Conservation (phyloP, 1,140 invertebrate genomes). For the Branchinecta lynchi region DNA sequence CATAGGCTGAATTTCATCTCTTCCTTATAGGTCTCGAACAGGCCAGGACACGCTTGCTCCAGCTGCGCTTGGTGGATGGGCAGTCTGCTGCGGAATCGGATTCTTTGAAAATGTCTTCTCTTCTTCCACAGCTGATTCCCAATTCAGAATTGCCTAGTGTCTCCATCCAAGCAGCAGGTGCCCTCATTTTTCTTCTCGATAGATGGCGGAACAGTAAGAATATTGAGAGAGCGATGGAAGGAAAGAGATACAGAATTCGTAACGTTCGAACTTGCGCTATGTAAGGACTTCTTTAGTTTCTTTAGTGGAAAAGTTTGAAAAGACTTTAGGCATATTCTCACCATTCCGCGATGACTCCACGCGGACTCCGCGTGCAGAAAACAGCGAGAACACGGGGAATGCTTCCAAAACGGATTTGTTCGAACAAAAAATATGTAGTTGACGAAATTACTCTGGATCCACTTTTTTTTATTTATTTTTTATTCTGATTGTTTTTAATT, state of each 20-base stretch:
- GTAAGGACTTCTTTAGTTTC: too few relatives aligned
- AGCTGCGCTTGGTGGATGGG: neutral
- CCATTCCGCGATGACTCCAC: too few relatives aligned
- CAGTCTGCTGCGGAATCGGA: neutral
- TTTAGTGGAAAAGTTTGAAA: too few relatives aligned
- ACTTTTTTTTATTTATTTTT: too few relatives aligned
- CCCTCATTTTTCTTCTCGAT: neutral
- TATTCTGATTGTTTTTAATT: too few relatives aligned
- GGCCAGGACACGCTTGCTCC: neutral
- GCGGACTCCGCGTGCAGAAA: too few relatives aligned
- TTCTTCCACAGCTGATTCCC: neutral
- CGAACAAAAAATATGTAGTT: too few relatives aligned
- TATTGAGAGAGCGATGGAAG: slow-evolving; percentile 8
- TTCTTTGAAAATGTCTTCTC: neutral
- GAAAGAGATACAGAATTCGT: neutral
- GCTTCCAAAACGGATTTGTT: too few relatives aligned
- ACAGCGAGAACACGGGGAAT: too few relatives aligned
- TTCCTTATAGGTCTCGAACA: neutral
- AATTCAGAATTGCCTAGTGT: neutral
- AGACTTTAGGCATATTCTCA: too few relatives aligned
- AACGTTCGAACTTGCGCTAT: neutral
- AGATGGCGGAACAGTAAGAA: slow-evolving; percentile 4
- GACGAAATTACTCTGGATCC: too few relatives aligned
- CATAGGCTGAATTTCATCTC: too few relatives aligned
- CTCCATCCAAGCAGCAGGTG: neutral